Evolutionary conservation across 2,113 vertebrate species (phyloP).

Genomic region (Cryptotis parvus): DNA sequence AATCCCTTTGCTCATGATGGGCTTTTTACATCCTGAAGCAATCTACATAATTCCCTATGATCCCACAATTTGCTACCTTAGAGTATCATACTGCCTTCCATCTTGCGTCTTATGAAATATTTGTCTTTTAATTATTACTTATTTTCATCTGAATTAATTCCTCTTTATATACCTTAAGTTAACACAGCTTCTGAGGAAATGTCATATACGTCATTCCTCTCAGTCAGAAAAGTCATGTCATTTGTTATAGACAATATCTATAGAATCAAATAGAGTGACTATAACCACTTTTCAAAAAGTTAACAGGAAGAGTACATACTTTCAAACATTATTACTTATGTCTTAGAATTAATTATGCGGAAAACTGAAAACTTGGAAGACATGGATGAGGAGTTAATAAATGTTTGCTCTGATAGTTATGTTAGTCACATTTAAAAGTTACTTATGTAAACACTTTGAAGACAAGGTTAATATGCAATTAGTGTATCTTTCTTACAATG

Average conservation of each 20-base stretch:
- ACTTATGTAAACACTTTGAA: conserved; percentile 43
- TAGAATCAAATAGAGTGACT: neutral
- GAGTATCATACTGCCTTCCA: conserved; percentile 31
- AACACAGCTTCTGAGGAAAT: conserved; percentile 58
- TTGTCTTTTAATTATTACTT: conserved; percentile 16
- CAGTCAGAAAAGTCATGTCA: neutral
- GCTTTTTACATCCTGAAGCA: conserved; percentile 52
- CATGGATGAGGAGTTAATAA: neutral
- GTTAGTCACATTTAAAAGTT: neutral
- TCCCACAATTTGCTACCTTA: neutral
- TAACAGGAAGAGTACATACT: neutral
- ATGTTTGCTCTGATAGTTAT: conserved; percentile 13
- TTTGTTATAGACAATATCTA: neutral
- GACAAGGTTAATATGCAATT: neutral
- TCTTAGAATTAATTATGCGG: neutral
- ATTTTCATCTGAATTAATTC: conserved; percentile 66
- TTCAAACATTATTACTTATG: conserved; percentile 42
- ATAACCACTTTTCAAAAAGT: neutral
- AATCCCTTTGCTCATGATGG: conserved; percentile 46
- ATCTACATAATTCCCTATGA: neutral
- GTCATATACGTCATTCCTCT: neutral
- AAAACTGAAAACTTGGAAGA: neutral
- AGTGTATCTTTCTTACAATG: neutral
- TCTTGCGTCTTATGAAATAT: conserved; percentile 48
- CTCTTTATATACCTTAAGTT: conserved; percentile 20